These are phyloP conservation scores for Nibea albiflora DNA, from an alignment of 2,113 vertebrate genomes.

Conservation along the genomic window DNA sequence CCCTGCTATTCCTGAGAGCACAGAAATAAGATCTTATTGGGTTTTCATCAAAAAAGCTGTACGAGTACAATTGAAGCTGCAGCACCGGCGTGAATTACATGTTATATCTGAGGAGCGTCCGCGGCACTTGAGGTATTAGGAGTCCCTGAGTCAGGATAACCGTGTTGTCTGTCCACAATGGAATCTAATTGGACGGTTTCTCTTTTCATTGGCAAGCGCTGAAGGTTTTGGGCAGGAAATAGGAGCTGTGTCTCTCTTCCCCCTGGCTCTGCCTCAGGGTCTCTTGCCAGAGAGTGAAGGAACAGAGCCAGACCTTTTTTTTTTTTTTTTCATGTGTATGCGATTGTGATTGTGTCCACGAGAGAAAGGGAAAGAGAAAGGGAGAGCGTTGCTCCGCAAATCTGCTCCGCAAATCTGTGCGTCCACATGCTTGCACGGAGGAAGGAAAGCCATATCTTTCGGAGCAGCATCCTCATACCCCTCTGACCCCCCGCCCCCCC, in stretches of 20 bases:
- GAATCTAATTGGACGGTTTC: constrained; percentile 64
- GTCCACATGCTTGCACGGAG: constrained; percentile 56
- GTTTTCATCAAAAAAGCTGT: background rate
- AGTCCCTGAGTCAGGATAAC: constrained; percentile 75
- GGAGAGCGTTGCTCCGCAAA: constrained; percentile 18
- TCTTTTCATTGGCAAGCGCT: constrained; percentile 75
- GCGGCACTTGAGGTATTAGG: constrained; percentile 27
- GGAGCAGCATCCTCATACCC: constrained; percentile 63
- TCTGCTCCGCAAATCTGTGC: constrained; percentile 35
- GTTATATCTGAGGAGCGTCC: constrained; percentile 19
- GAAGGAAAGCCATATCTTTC: constrained; percentile 82
- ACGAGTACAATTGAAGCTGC: background rate
- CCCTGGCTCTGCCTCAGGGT: constrained; percentile 62
- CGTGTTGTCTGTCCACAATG: constrained; percentile 54
- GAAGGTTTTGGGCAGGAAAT: constrained; percentile 74
- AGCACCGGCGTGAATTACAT: constrained; percentile 2
- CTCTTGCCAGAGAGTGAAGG: constrained; percentile 67
- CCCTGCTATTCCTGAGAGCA: background rate
- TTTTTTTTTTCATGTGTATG: constrained; percentile 31
- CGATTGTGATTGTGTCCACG: constrained; percentile 46
- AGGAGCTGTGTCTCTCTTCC: constrained; percentile 68
- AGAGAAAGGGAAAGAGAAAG: constrained; percentile 44
- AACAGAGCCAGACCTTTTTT: constrained; percentile 56
- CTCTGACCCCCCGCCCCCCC: background rate
- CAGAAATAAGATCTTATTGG: background rate